phyloP scores from a whole-genome alignment of 2,888 invertebrate species.

The Lamellibrachia satsuma region DNA sequence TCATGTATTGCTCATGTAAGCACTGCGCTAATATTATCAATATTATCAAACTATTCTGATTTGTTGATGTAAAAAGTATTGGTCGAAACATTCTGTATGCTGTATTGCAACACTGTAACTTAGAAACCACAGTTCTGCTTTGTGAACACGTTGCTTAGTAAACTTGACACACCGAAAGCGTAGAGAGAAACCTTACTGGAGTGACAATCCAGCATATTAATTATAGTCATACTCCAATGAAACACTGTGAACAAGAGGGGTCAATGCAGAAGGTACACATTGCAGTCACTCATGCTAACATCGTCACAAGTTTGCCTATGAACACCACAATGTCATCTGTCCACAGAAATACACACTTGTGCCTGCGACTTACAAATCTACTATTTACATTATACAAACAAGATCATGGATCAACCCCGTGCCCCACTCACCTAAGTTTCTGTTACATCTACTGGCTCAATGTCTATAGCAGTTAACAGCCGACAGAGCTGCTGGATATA shows the following conservation, averaged over 20 bases:
- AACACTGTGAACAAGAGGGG: conserved; percentile 3
- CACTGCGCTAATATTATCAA: neutral
- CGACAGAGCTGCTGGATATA: neutral
- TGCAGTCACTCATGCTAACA: neutral
- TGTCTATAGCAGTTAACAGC: neutral
- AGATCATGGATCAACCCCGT: neutral
- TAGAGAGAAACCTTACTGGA: neutral
- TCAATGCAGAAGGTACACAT: neutral
- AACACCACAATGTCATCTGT: neutral
- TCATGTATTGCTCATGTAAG: neutral
- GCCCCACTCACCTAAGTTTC: neutral
- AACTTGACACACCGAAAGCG: neutral
- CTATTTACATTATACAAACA: conserved; percentile 17
- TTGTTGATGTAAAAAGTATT: neutral
- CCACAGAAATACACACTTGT: neutral
- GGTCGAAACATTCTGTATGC: neutral
- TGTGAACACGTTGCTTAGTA: neutral
- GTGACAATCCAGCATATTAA: neutral
- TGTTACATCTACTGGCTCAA: neutral
- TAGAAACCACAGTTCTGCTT: too few relatives aligned
- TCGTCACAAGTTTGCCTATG: neutral
- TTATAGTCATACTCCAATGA: neutral
- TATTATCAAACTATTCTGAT: neutral
- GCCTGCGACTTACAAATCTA: neutral
- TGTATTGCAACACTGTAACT: too few relatives aligned